Percentiles rank a stretch among this genome's conserved stretches.
Evolutionary conservation across 2,888 invertebrate species (phyloP).

Genomic region (Hybos culiciformis): DNA sequence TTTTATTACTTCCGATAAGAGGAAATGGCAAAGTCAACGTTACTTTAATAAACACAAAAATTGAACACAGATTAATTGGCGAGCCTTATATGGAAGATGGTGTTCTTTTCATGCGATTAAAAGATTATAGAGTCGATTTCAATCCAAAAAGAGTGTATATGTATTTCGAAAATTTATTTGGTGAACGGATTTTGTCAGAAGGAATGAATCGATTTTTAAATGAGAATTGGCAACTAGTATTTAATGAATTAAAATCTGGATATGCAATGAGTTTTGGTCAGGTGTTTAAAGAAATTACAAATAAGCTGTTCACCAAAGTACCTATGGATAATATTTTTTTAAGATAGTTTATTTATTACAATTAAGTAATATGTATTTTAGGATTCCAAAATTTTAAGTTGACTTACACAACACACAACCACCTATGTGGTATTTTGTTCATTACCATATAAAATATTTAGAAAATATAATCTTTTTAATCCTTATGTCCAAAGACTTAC

Average conservation of each 20-base stretch:
- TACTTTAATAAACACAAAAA: conserved; percentile 49
- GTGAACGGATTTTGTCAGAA: conserved; percentile 45
- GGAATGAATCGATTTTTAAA: conserved; percentile 55
- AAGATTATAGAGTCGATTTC: conserved; percentile 48
- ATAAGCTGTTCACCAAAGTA: conserved; percentile 52
- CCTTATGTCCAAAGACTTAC: too few relatives aligned
- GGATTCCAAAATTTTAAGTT: too few relatives aligned
- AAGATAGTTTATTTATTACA: too few relatives aligned
- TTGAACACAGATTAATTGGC: conserved; percentile 47
- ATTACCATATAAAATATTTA: not conserved
- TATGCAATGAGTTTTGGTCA: conserved; percentile 54
- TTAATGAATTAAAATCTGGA: conserved; percentile 50
- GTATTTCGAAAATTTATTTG: conserved; percentile 54
- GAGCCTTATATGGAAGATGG: conserved; percentile 48
- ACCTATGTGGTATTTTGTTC: too few relatives aligned
- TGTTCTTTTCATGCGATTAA: conserved; percentile 47
- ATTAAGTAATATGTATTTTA: too few relatives aligned
- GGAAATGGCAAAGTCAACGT: conserved; percentile 55
- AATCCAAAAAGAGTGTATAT: conserved; percentile 45
- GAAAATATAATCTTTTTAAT: too few relatives aligned
- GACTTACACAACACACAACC: too few relatives aligned
- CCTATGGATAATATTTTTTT: conserved; percentile 50
- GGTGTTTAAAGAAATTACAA: conserved; percentile 50
- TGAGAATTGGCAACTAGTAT: conserved; percentile 50
- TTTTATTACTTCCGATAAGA: conserved; percentile 51